Conservation (phyloP, 1,140 invertebrate species). For the Papilio glaucus region DNA sequence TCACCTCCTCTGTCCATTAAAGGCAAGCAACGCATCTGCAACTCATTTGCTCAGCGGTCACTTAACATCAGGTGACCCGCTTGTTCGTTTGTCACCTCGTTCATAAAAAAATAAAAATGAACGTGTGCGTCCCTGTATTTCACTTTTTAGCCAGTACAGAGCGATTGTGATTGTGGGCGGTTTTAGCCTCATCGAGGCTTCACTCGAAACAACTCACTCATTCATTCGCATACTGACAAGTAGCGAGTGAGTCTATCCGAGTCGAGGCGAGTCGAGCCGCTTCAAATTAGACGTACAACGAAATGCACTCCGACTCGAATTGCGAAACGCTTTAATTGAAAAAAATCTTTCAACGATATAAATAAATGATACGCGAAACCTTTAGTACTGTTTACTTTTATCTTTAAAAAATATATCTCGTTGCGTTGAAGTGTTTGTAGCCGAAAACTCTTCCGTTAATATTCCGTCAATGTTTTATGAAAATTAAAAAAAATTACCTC, state of each 20-base stretch:
- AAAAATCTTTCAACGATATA: constrained; percentile 19
- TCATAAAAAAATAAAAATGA: no score
- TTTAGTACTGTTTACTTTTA: constrained; percentile 13
- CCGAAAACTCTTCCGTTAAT: not conserved
- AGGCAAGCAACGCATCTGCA: no score
- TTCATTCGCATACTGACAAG: constrained; percentile 22
- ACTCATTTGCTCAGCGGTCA: no score
- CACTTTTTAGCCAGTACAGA: no score
- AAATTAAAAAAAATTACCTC: not conserved
- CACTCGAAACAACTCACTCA: not conserved
- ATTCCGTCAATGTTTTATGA: not conserved
- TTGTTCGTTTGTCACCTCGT: no score
- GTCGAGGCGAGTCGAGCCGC: not conserved
- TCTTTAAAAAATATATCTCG: constrained; percentile 11
- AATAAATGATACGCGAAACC: constrained; percentile 20
- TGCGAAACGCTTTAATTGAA: constrained; percentile 27
- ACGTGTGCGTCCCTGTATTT: no score
- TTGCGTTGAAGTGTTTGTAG: not conserved
- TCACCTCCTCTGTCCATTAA: no score
- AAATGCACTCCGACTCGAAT: constrained; percentile 23
- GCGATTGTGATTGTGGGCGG: no score
- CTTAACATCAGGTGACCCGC: no score
- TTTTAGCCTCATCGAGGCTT: no score
- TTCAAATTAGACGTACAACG: constrained; percentile 32
- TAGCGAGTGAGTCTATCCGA: not conserved